phyloP scores from a whole-genome alignment of 2,888 invertebrate species.

The Acronicta aceris region DNA sequence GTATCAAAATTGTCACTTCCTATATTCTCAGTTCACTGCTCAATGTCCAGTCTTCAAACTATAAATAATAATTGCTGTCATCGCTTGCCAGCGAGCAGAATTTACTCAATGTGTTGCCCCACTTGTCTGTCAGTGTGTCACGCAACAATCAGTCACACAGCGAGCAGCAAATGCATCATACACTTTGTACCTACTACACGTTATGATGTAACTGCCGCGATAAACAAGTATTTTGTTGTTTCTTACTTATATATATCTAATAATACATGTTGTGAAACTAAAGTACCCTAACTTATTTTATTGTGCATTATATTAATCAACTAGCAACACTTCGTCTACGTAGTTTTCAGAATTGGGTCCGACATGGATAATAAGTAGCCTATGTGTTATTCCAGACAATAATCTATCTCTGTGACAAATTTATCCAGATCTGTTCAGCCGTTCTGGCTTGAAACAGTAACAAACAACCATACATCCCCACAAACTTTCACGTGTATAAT shows the following conservation, averaged over 20 bases:
- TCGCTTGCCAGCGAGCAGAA: slow-evolving; percentile 13
- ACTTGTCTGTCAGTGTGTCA: slow-evolving; percentile 38
- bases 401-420: too few species aligned
- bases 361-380: too few species aligned
- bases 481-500: too few species aligned
- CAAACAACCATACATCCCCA: too few species aligned
- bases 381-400: too few species aligned
- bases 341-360: too few species aligned
- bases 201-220: slow-evolving; percentile 48
- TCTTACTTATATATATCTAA: slow-evolving; percentile 33
- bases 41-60: not conserved
- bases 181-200: slow-evolving; percentile 34
- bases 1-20: not conserved
- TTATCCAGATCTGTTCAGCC: too few species aligned
- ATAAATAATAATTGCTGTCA: slow-evolving; percentile 39
- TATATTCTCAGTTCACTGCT: not conserved
- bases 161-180: slow-evolving; percentile 33
- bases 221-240: slow-evolving; percentile 54
- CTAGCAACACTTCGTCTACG: too few species aligned
- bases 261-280: slow-evolving; percentile 25
- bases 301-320: too few species aligned
- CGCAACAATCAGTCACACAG: slow-evolving; percentile 53
- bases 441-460: too few species aligned
- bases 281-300: slow-evolving; percentile 13
- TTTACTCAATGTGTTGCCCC: slow-evolving; percentile 16